These are phyloP conservation scores for Atherinosoma microstoma DNA, from an alignment of 2,797 vertebrate species.

Conservation along the genomic window DNA sequence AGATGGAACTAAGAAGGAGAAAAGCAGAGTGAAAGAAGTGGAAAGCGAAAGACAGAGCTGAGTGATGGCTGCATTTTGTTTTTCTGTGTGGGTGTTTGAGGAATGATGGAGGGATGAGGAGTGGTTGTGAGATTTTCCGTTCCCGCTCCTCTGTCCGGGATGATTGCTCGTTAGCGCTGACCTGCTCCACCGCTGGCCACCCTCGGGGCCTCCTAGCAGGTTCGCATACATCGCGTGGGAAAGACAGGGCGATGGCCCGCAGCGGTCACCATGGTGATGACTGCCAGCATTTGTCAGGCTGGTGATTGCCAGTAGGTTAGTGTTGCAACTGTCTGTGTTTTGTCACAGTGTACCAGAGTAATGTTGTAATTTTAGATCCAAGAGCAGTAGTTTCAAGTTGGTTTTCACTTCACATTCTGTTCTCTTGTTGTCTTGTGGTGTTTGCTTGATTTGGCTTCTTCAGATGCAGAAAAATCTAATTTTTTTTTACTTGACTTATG, in stretches of 20 bases:
- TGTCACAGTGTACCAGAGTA: constrained; percentile 46
- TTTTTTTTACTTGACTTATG: constrained; percentile 35
- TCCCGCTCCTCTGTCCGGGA: constrained; percentile 51
- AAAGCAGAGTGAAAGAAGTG: neutral
- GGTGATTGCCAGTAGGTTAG: constrained; percentile 55
- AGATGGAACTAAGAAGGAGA: constrained; percentile 35
- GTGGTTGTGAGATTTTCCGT: constrained; percentile 53
- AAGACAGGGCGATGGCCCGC: constrained; percentile 57
- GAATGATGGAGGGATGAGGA: constrained; percentile 62
- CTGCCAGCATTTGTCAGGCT: constrained; percentile 55
- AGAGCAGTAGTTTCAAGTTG: constrained; percentile 28
- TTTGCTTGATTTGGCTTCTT: constrained; percentile 37
- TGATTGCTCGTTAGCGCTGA: constrained; percentile 76
- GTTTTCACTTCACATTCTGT: constrained; percentile 36
- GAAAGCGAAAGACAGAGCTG: neutral
- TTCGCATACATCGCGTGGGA: constrained; percentile 58
- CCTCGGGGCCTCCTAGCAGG: constrained; percentile 68
- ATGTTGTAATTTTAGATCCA: constrained; percentile 55
- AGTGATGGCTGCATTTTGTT: constrained; percentile 46
- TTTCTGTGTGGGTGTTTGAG: constrained; percentile 67
- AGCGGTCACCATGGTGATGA: constrained; percentile 58
- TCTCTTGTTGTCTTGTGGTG: constrained; percentile 21
- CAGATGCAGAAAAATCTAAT: constrained; percentile 15
- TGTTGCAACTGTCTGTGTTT: constrained; percentile 57
- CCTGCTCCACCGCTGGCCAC: constrained; percentile 71